Evolutionary conservation across 2,888 invertebrate genomes (phyloP).

Genomic region (Dasysyrphus tricinctus): DNA sequence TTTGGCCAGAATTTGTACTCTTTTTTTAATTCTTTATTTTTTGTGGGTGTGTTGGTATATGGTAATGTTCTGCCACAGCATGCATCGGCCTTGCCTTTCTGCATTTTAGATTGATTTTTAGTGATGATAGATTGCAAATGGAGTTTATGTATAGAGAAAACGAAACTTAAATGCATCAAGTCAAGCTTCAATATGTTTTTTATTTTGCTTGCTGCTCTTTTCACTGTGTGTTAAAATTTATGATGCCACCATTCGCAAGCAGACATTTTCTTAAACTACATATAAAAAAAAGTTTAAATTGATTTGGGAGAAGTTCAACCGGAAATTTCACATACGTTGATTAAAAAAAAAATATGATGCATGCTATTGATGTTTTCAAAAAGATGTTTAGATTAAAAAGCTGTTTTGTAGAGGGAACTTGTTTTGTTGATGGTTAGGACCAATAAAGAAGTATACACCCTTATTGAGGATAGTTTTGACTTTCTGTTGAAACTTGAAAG

Average conservation of each 20-base stretch:
- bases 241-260: constrained; percentile 55
- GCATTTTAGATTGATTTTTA: constrained; percentile 57
- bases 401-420: background rate
- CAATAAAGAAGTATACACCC: background rate
- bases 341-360: background rate
- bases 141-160: constrained; percentile 13
- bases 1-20: constrained; percentile 2
- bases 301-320: constrained; percentile 57
- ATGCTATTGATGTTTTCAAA: background rate
- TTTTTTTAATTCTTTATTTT: background rate
- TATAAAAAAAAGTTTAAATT: constrained; percentile 65
- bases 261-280: constrained; percentile 36
- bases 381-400: background rate
- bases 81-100: constrained; percentile 11
- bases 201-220: background rate
- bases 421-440: background rate
- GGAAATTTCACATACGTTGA: constrained; percentile 36
- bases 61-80: constrained; percentile 19
- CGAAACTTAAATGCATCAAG: constrained; percentile 26
- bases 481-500: no score
- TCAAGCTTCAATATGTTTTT: background rate
- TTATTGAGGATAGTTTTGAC: background rate
- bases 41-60: constrained; percentile 1
- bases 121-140: constrained; percentile 63
- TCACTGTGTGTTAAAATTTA: constrained; percentile 37